These are phyloP conservation scores for Pseudolaguvia tuberculata DNA, from an alignment of 2,113 vertebrate species.

Conservation along the genomic window DNA sequence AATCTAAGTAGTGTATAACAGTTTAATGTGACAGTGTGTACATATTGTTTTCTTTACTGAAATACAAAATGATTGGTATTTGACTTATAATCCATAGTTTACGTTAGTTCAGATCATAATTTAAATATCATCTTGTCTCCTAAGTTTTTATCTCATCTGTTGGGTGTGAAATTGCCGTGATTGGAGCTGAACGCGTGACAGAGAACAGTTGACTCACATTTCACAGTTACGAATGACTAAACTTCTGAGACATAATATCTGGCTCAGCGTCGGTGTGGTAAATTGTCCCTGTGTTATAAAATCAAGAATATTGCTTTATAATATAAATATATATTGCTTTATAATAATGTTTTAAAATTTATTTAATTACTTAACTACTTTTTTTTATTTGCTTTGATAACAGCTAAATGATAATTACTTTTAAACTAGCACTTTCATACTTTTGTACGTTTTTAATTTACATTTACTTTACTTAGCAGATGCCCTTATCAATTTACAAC, in stretches of 20 bases:
- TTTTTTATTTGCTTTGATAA: too few species aligned
- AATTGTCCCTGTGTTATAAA: conserved; percentile 21
- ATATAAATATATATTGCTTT: too few species aligned
- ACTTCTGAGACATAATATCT: conserved; percentile 18
- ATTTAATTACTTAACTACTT: too few species aligned
- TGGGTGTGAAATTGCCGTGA: conserved; percentile 24
- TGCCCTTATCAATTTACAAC: too few species aligned
- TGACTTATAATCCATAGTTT: neutral
- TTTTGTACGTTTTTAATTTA: too few species aligned
- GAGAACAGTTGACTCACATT: conserved; percentile 32
- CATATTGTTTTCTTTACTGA: neutral
- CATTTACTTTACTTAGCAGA: too few species aligned
- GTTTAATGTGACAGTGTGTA: neutral
- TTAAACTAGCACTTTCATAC: too few species aligned
- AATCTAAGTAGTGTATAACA: neutral
- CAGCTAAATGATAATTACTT: too few species aligned
- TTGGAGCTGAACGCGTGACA: conserved; percentile 7
- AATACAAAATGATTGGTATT: too few species aligned
- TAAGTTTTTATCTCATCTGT: conserved; percentile 22
- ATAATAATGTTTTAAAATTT: too few species aligned
- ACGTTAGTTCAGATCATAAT: conserved; percentile 1
- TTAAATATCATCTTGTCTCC: neutral
- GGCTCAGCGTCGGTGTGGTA: conserved; percentile 7
- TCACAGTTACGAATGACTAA: conserved; percentile 32
- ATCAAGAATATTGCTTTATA: conserved; percentile 7